Conservation (phyloP, 1,140 invertebrate species). For the Drosophila malerkotliana region DNA sequence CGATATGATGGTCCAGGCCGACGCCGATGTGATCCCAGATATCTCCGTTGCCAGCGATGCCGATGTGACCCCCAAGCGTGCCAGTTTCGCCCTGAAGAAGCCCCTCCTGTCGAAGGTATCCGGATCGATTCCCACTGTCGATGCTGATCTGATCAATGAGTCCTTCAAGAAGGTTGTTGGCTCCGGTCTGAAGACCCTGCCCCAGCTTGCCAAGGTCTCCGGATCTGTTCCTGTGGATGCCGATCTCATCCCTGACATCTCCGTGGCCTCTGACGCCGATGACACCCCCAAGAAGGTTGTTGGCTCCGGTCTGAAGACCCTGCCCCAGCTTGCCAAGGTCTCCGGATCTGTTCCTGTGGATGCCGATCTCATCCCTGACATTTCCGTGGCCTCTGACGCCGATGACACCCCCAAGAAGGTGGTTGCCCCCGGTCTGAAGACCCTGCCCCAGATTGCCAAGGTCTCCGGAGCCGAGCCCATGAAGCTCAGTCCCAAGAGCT, state of each 20-base stretch:
- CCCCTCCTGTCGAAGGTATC: constrained; percentile 6
- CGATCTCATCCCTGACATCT: constrained; percentile 56
- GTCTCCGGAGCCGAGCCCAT: constrained; percentile 9
- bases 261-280: constrained; percentile 46
- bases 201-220: constrained; percentile 6
- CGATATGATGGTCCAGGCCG: constrained; percentile 29
- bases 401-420: constrained; percentile 12
- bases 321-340: constrained; percentile 8
- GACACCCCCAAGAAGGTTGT: constrained; percentile 7
- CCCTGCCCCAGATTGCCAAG: constrained; percentile 8
- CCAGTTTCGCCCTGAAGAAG: constrained; percentile 11
- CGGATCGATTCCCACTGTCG: constrained; percentile 2
- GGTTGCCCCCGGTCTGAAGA: constrained; percentile 6
- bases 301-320: not conserved
- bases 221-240: constrained; percentile 29
- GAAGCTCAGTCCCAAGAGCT: not conserved
- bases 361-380: constrained; percentile 36
- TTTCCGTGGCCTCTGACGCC: constrained; percentile 48
- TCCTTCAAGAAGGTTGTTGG: not conserved
- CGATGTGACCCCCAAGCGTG: constrained; percentile 9
- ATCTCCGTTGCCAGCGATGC: constrained; percentile 56
- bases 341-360: constrained; percentile 17
- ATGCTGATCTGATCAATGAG: constrained; percentile 30
- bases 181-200: constrained; percentile 14
- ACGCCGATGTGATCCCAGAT: constrained; percentile 42